phyloP scores from a whole-genome alignment of 1,140 invertebrate species.

The Bicyclus anynana region DNA sequence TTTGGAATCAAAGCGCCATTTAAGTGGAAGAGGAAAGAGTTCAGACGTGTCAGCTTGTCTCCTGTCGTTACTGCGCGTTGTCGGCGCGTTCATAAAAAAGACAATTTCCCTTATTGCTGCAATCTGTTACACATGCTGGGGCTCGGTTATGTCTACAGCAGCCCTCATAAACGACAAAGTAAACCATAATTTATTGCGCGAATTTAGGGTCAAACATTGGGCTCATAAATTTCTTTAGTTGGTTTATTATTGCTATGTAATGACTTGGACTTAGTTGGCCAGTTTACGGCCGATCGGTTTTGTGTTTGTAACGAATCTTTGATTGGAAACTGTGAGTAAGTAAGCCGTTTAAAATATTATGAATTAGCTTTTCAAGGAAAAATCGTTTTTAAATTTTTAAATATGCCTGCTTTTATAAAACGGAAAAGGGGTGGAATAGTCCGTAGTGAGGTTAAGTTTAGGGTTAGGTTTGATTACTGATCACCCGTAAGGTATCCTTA shows the following conservation, averaged over 20 bases:
- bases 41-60: slow-evolving; percentile 33
- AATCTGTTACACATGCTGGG: slow-evolving; percentile 72
- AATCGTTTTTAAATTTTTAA: too few species aligned
- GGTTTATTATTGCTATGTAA: slow-evolving; percentile 22
- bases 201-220: slow-evolving; percentile 68
- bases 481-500: too few species aligned
- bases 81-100: slow-evolving; percentile 71
- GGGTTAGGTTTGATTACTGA: too few species aligned
- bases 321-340: too few species aligned
- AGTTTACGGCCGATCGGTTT: not conserved
- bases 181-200: slow-evolving; percentile 72
- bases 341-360: too few species aligned
- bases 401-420: too few species aligned
- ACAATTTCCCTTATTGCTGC: slow-evolving; percentile 74
- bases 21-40: slow-evolving; percentile 22
- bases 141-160: slow-evolving; percentile 63
- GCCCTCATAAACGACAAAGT: slow-evolving; percentile 75
- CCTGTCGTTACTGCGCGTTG: slow-evolving; percentile 51
- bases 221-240: slow-evolving; percentile 57
- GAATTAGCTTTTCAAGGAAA: too few species aligned
- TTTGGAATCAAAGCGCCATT: slow-evolving; percentile 21
- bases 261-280: slow-evolving; percentile 10
- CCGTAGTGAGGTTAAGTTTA: too few species aligned
- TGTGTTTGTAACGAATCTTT: too few species aligned
- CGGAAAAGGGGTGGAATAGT: too few species aligned